Evolutionary conservation across 2,797 vertebrate species (phyloP).

Genomic region (Sebastes glaucus): DNA sequence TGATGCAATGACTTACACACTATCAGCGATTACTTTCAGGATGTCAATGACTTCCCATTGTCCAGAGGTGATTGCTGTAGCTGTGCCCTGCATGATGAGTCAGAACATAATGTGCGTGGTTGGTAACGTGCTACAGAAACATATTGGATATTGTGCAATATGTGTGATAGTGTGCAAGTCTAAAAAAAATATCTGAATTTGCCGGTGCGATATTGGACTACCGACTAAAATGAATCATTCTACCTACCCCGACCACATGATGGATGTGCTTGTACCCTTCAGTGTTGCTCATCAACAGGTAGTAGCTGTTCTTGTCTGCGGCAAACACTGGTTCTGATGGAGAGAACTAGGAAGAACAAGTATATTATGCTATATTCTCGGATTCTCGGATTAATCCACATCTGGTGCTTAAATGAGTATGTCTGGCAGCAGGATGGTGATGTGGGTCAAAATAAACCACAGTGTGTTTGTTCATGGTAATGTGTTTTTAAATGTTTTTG

Average conservation of each 20-base stretch:
- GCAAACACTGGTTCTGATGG: conserved; percentile 89
- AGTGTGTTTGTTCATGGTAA: neutral
- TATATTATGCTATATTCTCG: neutral
- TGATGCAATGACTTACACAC: conserved; percentile 81
- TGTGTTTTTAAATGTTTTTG: neutral
- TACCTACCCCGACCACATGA: conserved; percentile 81
- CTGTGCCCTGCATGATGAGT: conserved; percentile 71
- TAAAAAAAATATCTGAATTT: neutral
- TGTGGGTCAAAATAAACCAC: neutral
- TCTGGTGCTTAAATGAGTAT: neutral
- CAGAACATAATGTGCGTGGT: neutral
- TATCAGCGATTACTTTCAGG: conserved; percentile 82
- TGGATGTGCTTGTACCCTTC: conserved; percentile 93
- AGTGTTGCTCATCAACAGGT: conserved; percentile 89
- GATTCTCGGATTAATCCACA: neutral
- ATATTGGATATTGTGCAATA: too few species aligned
- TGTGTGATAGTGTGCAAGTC: neutral
- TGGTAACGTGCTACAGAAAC: neutral
- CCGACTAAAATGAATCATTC: neutral
- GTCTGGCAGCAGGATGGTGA: neutral
- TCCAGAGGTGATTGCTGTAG: conserved; percentile 84
- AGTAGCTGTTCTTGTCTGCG: conserved; percentile 85
- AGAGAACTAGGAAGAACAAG: conserved; percentile 87
- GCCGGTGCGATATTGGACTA: too few species aligned
- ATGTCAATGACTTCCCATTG: conserved; percentile 92